A percentile compares a stretch with the other conserved stretches of the same genome.
Conservation (phyloP, 2,113 vertebrate species). For the Boulengeromyrus knoepffleri region DNA sequence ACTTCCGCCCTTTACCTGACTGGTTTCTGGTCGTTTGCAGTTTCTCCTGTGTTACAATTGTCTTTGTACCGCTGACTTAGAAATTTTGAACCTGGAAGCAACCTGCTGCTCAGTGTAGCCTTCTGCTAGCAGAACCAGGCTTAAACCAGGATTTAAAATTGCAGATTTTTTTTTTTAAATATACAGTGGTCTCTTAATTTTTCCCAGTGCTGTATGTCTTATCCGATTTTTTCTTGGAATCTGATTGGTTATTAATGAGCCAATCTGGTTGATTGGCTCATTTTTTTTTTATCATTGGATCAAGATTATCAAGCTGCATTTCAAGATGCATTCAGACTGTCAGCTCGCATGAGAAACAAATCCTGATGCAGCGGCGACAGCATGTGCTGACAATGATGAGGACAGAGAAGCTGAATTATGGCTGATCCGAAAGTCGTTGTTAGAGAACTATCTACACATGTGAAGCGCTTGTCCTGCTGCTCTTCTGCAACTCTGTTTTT, state of each 20-base stretch:
- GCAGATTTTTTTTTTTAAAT: background rate
- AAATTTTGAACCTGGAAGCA: too few relatives aligned
- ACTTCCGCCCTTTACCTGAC: too few relatives aligned
- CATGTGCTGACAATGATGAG: background rate
- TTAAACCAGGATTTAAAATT: background rate
- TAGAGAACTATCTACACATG: background rate
- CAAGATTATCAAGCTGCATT: background rate
- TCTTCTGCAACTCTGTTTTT: background rate
- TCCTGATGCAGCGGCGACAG: background rate
- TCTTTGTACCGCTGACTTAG: too few relatives aligned
- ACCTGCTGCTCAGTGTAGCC: too few relatives aligned
- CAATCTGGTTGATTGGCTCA: background rate
- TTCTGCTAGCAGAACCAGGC: background rate
- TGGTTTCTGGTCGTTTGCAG: too few relatives aligned
- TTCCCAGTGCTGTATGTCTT: too few relatives aligned
- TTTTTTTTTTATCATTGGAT: background rate
- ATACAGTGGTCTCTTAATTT: too few relatives aligned
- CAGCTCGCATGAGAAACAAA: background rate
- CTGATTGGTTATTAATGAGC: background rate
- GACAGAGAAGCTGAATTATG: background rate
- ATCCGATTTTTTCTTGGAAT: background rate
- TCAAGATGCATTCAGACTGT: background rate
- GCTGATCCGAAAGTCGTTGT: background rate
- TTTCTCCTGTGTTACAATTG: too few relatives aligned
- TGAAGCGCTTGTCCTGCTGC: background rate